A percentile compares a stretch with the other conserved stretches of the same genome.
Conservation (phyloP, 2,797 vertebrate species). For the Ceyx erithaca region DNA sequence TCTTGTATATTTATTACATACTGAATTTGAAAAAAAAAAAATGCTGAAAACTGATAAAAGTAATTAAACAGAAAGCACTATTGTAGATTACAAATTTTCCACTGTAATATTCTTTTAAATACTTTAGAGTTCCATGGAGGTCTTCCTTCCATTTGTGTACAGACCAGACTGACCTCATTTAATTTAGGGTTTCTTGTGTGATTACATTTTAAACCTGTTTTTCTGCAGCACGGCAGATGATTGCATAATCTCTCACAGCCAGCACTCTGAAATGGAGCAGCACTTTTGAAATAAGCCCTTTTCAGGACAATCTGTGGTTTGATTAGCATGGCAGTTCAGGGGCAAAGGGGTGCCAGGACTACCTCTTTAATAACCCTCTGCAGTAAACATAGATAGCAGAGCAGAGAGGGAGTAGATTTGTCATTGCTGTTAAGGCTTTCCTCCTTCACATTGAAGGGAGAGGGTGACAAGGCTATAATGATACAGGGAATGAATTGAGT, state of each 20-base stretch:
- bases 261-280: not conserved
- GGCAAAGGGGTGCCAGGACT: not conserved
- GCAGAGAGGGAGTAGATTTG: not conserved
- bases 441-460: not conserved
- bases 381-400: not conserved
- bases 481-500: not conserved
- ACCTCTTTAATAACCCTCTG: not conserved
- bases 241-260: not conserved
- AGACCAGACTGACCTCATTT: not conserved
- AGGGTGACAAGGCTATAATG: not conserved
- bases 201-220: conserved; percentile 21
- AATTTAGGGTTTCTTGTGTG: not conserved
- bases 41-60: not conserved
- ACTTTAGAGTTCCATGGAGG: not conserved
- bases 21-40: not conserved
- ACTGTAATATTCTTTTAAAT: not conserved
- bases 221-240: not conserved
- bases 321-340: not conserved
- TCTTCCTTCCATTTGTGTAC: not conserved
- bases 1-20: not conserved
- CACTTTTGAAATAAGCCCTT: not conserved
- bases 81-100: not conserved
- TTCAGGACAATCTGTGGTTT: not conserved
- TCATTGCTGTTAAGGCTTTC: not conserved
- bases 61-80: not conserved